Evolutionary conservation across 2,113 vertebrate genomes (phyloP).

Genomic region (Thermophis baileyi): DNA sequence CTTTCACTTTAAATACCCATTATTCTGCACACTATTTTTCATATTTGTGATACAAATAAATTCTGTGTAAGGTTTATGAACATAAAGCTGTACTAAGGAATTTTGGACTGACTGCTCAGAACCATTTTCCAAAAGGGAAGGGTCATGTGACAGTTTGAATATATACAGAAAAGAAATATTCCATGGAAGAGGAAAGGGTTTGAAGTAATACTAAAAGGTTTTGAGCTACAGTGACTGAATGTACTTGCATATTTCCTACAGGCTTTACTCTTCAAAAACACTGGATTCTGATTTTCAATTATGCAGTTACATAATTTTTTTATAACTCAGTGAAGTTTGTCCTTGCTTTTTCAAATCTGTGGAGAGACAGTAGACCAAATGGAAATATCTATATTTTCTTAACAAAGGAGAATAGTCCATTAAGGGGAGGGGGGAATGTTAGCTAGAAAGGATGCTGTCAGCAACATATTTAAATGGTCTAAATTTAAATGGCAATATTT

Average conservation of each 20-base stretch:
- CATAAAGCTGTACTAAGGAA: slow-evolving; percentile 6
- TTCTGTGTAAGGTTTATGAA: background rate
- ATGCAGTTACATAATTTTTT: slow-evolving; percentile 38
- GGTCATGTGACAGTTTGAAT: background rate
- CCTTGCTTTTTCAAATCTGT: background rate
- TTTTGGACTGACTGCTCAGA: background rate
- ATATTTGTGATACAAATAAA: slow-evolving; percentile 8
- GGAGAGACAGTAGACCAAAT: slow-evolving; percentile 16
- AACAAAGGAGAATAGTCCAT: background rate
- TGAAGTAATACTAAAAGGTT: background rate
- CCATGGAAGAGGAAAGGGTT: background rate
- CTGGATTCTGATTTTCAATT: slow-evolving; percentile 46
- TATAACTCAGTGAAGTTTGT: background rate
- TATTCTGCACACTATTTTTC: background rate
- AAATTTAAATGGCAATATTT: background rate
- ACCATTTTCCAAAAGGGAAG: slow-evolving; percentile 16
- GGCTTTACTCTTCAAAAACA: slow-evolving; percentile 44
- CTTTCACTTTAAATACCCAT: background rate
- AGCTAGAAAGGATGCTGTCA: slow-evolving; percentile 18
- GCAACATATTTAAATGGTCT: background rate
- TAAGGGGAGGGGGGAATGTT: background rate
- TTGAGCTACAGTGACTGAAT: background rate
- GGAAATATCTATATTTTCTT: slow-evolving; percentile 10
- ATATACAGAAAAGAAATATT: background rate
- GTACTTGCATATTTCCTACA: background rate